These are phyloP conservation scores for Agrochola lota DNA, from an alignment of 2,888 invertebrate species.

Conservation along the genomic window DNA sequence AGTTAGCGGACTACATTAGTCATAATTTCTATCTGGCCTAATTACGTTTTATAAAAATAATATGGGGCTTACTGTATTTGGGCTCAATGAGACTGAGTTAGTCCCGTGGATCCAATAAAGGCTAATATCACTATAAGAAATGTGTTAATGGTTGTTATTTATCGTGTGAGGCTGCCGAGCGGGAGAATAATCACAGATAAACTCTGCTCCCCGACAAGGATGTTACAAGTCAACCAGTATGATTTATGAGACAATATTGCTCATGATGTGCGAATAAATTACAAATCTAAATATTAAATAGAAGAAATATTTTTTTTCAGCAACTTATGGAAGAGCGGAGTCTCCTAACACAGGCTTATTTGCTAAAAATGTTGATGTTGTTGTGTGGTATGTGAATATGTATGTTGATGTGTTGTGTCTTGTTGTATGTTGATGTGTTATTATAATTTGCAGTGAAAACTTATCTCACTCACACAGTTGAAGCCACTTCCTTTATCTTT, in stretches of 20 bases:
- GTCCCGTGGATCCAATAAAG: slow-evolving; percentile 81
- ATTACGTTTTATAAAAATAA: slow-evolving; percentile 72
- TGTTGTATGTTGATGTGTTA: neutral
- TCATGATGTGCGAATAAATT: neutral
- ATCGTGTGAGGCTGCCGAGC: slow-evolving; percentile 74
- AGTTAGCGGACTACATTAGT: slow-evolving; percentile 43
- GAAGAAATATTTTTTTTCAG: neutral
- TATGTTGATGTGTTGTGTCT: too few relatives aligned
- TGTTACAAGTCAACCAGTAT: slow-evolving; percentile 41
- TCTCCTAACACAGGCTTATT: too few relatives aligned
- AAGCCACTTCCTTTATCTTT: slow-evolving; percentile 41
- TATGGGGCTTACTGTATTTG: slow-evolving; percentile 74
- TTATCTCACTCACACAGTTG: slow-evolving; percentile 25
- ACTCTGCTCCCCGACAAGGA: slow-evolving; percentile 40
- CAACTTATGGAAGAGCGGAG: too few relatives aligned
- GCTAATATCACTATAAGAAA: slow-evolving; percentile 85
- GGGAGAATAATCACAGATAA: slow-evolving; percentile 75
- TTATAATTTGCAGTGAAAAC: slow-evolving; percentile 17
- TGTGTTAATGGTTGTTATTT: slow-evolving; percentile 84
- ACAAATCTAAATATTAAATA: neutral
- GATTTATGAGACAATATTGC: slow-evolving; percentile 26
- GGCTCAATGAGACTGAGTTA: slow-evolving; percentile 78
- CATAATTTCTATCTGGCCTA: slow-evolving; percentile 54
- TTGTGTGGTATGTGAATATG: too few relatives aligned
- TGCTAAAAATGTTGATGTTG: too few relatives aligned